Evolutionary conservation across 53 echinoderm and acorn worm genomes (phyloP).

Genomic region (Temnopleurus reevesii): DNA sequence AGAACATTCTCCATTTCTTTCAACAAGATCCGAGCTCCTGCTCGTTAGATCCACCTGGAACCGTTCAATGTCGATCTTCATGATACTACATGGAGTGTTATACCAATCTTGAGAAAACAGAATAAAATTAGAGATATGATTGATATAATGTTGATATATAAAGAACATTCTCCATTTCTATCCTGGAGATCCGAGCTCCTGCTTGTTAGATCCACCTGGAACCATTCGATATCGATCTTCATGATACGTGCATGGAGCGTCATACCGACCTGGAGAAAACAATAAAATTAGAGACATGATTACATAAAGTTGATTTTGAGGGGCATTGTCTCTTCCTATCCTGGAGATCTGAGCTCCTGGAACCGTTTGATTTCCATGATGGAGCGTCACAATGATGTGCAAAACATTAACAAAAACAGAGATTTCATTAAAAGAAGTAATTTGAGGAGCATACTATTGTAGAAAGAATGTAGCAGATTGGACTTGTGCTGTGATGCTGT

Average conservation of each 20-base stretch:
- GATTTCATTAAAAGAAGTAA: no score
- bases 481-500: no score
- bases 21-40: conserved; percentile 84
- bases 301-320: no score
- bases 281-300: not conserved
- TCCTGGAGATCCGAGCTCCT: conserved; percentile 91
- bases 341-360: conserved; percentile 87
- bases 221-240: conserved; percentile 94
- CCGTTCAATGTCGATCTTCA: conserved; percentile 88
- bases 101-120: conserved; percentile 61
- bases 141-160: no score
- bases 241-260: conserved; percentile 90
- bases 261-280: conserved; percentile 72
- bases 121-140: not conserved
- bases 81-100: conserved; percentile 86
- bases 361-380: conserved; percentile 94
- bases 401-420: no score
- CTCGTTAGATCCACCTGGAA: conserved; percentile 87
- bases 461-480: no score
- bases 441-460: no score
- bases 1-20: no score
- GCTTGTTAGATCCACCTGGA: conserved; percentile 90
- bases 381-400: conserved; percentile 89
- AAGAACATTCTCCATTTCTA: conserved; percentile 73
- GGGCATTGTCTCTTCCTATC: conserved; percentile 87